Conservation (phyloP, 1,140 invertebrate genomes). For the Drosophila nigrodunni region DNA sequence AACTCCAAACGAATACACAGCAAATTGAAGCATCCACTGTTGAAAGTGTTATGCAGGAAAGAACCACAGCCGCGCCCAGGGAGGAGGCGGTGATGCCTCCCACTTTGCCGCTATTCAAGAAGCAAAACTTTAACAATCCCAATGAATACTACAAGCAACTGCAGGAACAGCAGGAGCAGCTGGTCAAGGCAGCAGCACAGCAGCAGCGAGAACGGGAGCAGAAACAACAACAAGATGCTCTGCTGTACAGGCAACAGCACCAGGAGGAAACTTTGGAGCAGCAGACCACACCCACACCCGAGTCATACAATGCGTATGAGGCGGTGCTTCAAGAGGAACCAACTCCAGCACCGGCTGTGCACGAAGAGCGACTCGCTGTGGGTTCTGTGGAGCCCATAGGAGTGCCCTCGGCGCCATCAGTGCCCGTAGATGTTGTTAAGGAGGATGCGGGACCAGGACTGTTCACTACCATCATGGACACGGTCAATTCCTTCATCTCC, state of each 20-base stretch:
- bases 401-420: slow-evolving; percentile 40
- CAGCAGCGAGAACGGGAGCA: background rate
- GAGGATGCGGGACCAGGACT: slow-evolving; percentile 59
- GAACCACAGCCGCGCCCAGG: background rate
- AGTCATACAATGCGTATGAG: slow-evolving; percentile 40
- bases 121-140: slow-evolving; percentile 55
- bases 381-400: slow-evolving; percentile 52
- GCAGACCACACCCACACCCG: slow-evolving; percentile 51
- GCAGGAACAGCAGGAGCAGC: slow-evolving; percentile 40
- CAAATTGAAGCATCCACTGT: background rate
- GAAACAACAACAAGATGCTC: background rate
- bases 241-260: background rate
- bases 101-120: slow-evolving; percentile 56
- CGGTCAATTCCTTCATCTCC: slow-evolving; percentile 74
- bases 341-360: slow-evolving; percentile 32
- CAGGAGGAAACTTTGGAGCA: background rate
- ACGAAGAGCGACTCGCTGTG: slow-evolving; percentile 7
- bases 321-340: slow-evolving; percentile 43
- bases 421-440: slow-evolving; percentile 18
- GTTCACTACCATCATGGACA: slow-evolving; percentile 76
- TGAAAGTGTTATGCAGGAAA: background rate
- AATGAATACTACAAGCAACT: slow-evolving; percentile 64
- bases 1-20: background rate
- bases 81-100: slow-evolving; percentile 11
- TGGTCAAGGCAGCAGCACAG: background rate